phyloP scores from a whole-genome alignment of 2,797 vertebrate species.

The Aldrovandia affinis region DNA sequence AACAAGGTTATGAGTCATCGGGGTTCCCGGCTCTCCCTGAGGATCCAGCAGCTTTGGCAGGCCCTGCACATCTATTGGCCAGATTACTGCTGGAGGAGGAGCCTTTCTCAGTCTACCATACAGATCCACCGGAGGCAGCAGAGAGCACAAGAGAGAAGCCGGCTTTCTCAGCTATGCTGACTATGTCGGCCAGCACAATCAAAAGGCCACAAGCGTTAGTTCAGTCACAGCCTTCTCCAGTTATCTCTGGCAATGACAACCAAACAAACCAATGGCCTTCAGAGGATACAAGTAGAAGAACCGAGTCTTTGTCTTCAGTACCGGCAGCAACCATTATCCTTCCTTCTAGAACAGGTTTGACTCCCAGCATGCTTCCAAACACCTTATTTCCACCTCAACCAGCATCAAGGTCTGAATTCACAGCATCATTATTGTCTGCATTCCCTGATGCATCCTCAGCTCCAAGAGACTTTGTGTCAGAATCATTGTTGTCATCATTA shows the following conservation, averaged over 20 bases:
- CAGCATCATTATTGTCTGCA: slow-evolving; percentile 52
- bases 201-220: slow-evolving; percentile 61
- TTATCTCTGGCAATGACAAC: slow-evolving; percentile 69
- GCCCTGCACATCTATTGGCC: slow-evolving; percentile 67
- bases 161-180: slow-evolving; percentile 64
- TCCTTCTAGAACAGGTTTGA: slow-evolving; percentile 77
- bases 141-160: slow-evolving; percentile 57
- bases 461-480: slow-evolving; percentile 33
- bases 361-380: slow-evolving; percentile 60
- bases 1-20: slow-evolving; percentile 46
- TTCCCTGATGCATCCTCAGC: slow-evolving; percentile 57
- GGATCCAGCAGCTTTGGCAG: slow-evolving; percentile 60
- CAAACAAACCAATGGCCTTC: slow-evolving; percentile 67
- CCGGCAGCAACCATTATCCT: slow-evolving; percentile 62
- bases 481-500: not conserved
- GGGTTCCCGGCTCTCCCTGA: slow-evolving; percentile 57
- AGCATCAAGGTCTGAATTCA: slow-evolving; percentile 40
- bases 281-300: slow-evolving; percentile 62
- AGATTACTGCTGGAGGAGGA: slow-evolving; percentile 66
- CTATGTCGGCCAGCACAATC: slow-evolving; percentile 62
- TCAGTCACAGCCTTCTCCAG: slow-evolving; percentile 63
- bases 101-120: slow-evolving; percentile 60
- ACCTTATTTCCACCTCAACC: slow-evolving; percentile 48
- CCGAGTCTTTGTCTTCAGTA: slow-evolving; percentile 61
- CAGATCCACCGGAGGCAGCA: slow-evolving; percentile 49